Percentiles rank a stretch among this genome's conserved stretches.
Evolutionary conservation across 2,113 vertebrate species (phyloP).

Genomic region (Laterallus jamaicensis): DNA sequence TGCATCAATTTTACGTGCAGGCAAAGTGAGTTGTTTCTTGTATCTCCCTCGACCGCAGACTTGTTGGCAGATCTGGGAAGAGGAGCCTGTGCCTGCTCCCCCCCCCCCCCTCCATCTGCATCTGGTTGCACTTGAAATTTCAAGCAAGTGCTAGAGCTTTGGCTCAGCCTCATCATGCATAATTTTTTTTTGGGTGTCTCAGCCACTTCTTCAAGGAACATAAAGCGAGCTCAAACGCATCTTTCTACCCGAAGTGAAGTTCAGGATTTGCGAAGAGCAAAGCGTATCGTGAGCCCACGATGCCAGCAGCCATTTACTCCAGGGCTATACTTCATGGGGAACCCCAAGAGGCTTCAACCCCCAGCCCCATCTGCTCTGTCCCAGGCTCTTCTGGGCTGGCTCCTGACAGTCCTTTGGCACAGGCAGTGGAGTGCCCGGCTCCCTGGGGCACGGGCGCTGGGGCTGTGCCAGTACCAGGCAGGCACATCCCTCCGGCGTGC

Average conservation of each 20-base stretch:
- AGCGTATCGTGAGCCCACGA: neutral
- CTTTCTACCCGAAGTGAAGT: neutral
- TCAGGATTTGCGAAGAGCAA: neutral
- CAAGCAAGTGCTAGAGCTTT: neutral
- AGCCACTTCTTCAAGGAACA: neutral
- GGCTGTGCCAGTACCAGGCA: neutral
- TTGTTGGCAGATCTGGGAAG: neutral
- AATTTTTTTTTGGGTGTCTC: neutral
- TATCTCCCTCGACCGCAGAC: neutral
- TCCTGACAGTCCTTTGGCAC: neutral
- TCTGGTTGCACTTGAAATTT: neutral
- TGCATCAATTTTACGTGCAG: conserved; percentile 14
- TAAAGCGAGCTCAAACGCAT: neutral
- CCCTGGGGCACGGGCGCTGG: neutral
- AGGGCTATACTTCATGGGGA: neutral
- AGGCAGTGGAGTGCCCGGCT: neutral
- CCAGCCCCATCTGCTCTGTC: fast-evolving
- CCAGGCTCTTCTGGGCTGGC: neutral
- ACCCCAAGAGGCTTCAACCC: neutral
- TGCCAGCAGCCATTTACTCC: neutral
- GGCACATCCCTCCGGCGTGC: neutral
- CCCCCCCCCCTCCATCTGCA: neutral
- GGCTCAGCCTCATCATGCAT: neutral
- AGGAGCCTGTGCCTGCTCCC: neutral
- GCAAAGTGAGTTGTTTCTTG: neutral